Base-by-base conservation (phyloP, 2,113 vertebrate genomes). In the Malurus alboscapulatus region DNA sequence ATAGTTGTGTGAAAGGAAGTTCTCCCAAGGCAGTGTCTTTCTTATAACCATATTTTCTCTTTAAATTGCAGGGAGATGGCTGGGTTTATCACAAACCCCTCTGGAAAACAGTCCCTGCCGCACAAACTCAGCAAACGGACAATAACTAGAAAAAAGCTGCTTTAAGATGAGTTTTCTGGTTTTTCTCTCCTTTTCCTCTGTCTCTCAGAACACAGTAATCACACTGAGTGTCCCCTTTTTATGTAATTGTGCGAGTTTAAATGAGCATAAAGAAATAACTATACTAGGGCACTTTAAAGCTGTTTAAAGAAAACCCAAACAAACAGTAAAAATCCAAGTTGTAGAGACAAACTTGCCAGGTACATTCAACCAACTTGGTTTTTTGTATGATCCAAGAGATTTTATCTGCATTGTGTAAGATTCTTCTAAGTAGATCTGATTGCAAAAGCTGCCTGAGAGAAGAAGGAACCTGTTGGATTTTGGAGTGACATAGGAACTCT, bases 21-120 rank as follows among this genome's bases (percentile, higher is more conserved):
- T 74, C 47, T 74, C 29, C 25, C 4, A 8, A 12, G 34, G 18
- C 40, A 53, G 6, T 51, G 29, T 58, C 66, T 71, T 59, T 80
- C 22, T 63, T 63, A 16, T 94, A 87, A 95, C 68, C 15, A 1
- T 78, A 5, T 65, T 78, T 91, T 96, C 84, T 96, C 54, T 92
- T 96, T 78, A 17, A 50, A 87, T 97, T 96, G 34, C 97, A 99
- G 99, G 99, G 99, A 61, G 99, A 99, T 71, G 98, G 98, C 95
- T 99, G 99, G 99, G 88, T 98, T 88, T 99, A 99, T 97, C 97
- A 98, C 94, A 98, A 98, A 94, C 98, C 99, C 15, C 98, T 99
- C 57, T 99, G 99, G 98, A 99, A 99, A 98, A 81, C 83, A 94
- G n/a, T 89, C 95, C 94, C 96, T 97, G 69, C 93, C 6, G 50